Percentiles rank a stretch among this genome's conserved stretches.
Evolutionary conservation across 2,888 invertebrate species (phyloP).

Genomic region (Andricus quercusramuli): DNA sequence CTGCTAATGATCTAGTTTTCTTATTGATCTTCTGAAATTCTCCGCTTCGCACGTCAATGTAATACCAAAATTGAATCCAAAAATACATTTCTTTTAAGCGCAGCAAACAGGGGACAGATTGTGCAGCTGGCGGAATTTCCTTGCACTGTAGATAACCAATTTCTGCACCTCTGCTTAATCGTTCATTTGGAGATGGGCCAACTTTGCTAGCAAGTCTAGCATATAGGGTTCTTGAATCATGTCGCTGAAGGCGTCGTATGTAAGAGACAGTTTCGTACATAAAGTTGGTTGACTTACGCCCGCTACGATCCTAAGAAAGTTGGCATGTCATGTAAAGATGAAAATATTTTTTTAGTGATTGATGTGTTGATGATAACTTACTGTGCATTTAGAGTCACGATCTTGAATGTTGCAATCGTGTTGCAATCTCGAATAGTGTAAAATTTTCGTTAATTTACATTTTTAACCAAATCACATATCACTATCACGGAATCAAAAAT

Average conservation of each 20-base stretch:
- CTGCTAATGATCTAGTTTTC: not conserved
- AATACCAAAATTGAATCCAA: not conserved
- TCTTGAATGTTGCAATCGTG: too few relatives aligned
- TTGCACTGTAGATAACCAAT: not conserved
- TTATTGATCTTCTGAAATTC: not conserved
- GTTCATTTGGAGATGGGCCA: conserved; percentile 4
- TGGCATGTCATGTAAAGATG: not conserved
- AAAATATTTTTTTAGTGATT: not conserved
- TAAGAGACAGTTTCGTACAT: not conserved
- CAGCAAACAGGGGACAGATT: not conserved
- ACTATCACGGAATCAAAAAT: too few relatives aligned
- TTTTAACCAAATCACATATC: too few relatives aligned
- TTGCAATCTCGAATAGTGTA: too few relatives aligned
- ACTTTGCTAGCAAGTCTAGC: not conserved
- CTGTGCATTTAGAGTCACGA: not conserved
- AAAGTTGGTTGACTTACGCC: not conserved
- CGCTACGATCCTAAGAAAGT: not conserved
- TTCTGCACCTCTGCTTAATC: not conserved
- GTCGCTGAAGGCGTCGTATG: not conserved
- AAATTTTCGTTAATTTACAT: too few relatives aligned
- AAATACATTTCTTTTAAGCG: not conserved
- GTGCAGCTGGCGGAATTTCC: not conserved
- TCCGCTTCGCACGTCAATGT: not conserved
- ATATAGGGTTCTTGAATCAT: not conserved
- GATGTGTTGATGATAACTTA: not conserved